Conservation (phyloP, 2,797 vertebrate species). For the Emydoidea blandingii region DNA sequence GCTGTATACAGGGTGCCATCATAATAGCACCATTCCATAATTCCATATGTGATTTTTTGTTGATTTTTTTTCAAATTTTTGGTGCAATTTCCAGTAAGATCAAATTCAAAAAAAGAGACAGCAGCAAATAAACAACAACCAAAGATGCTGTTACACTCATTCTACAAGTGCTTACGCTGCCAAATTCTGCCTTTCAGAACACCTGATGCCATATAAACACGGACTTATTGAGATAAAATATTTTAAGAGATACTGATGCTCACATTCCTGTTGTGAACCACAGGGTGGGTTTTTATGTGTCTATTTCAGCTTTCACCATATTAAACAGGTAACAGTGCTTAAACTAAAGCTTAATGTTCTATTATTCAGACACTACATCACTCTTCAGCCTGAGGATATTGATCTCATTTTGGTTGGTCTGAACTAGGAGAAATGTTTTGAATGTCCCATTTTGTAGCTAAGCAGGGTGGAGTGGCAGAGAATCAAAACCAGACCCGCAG, state of each 20-base stretch:
- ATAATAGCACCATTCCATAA: not conserved
- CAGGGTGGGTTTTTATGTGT: not conserved
- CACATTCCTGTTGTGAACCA: not conserved
- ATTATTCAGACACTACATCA: not conserved
- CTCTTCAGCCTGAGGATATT: slow-evolving; percentile 5
- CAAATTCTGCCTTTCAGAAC: not conserved
- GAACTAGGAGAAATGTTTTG: not conserved
- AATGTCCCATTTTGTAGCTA: slow-evolving; percentile 13
- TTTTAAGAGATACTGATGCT: not conserved
- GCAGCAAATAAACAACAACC: not conserved
- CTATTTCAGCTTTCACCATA: not conserved
- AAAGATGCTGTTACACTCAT: not conserved
- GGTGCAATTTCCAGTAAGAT: not conserved
- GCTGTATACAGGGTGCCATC: not conserved
- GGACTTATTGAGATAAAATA: not conserved
- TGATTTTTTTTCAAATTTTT: not conserved
- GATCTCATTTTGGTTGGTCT: slow-evolving; percentile 10
- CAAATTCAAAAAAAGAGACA: not conserved
- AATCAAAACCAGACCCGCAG: slow-evolving; percentile 44
- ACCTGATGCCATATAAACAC: not conserved
- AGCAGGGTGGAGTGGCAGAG: not conserved
- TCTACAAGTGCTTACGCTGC: not conserved
- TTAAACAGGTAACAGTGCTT: slow-evolving; percentile 35
- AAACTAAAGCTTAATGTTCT: slow-evolving; percentile 41
- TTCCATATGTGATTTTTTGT: not conserved